Evolutionary conservation across 2,797 vertebrate genomes (phyloP).

Genomic region (Austrolebias charrua): DNA sequence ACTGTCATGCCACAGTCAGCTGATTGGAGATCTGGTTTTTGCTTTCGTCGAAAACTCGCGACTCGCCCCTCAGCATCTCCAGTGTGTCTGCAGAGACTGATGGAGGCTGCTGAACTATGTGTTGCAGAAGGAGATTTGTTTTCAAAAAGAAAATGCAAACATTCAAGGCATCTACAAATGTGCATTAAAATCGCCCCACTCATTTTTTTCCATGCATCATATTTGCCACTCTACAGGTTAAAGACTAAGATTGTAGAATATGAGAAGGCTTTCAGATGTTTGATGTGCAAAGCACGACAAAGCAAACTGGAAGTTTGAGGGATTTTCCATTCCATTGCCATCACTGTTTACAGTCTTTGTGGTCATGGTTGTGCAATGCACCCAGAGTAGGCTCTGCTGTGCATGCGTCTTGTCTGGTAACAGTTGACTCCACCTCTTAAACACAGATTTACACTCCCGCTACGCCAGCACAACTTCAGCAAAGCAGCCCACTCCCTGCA

Average conservation of each 20-base stretch:
- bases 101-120: neutral
- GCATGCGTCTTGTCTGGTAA: slow-evolving; percentile 61
- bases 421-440: slow-evolving; percentile 65
- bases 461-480: slow-evolving; percentile 65
- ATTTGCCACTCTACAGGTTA: neutral
- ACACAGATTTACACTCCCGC: slow-evolving; percentile 66
- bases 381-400: slow-evolving; percentile 38
- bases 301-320: slow-evolving; percentile 29
- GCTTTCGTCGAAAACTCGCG: slow-evolving; percentile 53
- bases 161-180: no score
- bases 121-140: neutral
- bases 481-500: slow-evolving; percentile 76
- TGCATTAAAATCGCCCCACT: no score
- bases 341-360: slow-evolving; percentile 41
- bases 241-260: neutral
- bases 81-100: slow-evolving; percentile 1
- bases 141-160: no score
- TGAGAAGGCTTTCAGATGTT: slow-evolving; percentile 7
- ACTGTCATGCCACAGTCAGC: slow-evolving; percentile 79
- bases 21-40: slow-evolving; percentile 67
- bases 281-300: slow-evolving; percentile 19
- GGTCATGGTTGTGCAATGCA: slow-evolving; percentile 48
- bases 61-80: slow-evolving; percentile 27
- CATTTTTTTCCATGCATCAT: no score
- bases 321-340: slow-evolving; percentile 53